Percentiles rank a stretch among this genome's conserved stretches.
phyloP scores from a whole-genome alignment of 2,797 vertebrate genomes.

The Microchirus variegatus region DNA sequence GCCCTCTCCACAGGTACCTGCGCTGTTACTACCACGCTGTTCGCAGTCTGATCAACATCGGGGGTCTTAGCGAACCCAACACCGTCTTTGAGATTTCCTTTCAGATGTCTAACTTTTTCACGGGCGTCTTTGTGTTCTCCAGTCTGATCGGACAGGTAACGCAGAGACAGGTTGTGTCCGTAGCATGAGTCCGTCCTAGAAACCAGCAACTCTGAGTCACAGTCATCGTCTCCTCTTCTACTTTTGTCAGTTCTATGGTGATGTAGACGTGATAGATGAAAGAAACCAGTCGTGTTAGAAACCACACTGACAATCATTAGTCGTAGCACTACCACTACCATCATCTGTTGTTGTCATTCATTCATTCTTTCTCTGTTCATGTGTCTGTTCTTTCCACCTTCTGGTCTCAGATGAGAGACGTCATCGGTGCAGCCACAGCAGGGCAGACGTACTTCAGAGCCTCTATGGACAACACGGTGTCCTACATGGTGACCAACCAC shows the following conservation, averaged over 20 bases:
- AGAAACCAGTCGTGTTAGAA: slow-evolving; percentile 11
- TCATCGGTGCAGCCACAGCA: slow-evolving; percentile 93
- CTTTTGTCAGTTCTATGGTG: slow-evolving; percentile 4
- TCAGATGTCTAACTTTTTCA: slow-evolving; percentile 92
- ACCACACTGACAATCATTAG: background rate
- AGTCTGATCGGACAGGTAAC: slow-evolving; percentile 83
- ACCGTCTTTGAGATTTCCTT: slow-evolving; percentile 90
- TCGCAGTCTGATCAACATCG: slow-evolving; percentile 92
- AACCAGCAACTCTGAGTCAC: slow-evolving; percentile 17
- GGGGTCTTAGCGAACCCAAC: slow-evolving; percentile 91
- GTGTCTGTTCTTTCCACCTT: background rate
- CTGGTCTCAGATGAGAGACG: slow-evolving; percentile 90
- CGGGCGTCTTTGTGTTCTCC: slow-evolving; percentile 94
- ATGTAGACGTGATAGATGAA: slow-evolving; percentile 25
- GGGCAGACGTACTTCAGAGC: slow-evolving; percentile 88
- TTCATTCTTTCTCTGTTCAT: background rate
- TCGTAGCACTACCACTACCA: slow-evolving; percentile 1
- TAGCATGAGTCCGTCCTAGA: slow-evolving; percentile 36
- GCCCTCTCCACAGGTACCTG: slow-evolving; percentile 85
- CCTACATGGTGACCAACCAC: slow-evolving; percentile 89
- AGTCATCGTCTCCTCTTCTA: background rate
- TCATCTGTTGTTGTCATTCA: slow-evolving; percentile 5
- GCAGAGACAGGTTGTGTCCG: background rate
- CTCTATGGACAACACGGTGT: slow-evolving; percentile 87
- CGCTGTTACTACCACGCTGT: slow-evolving; percentile 93